Evolutionary conservation across 2,113 vertebrate species (phyloP).

Genomic region (Cololabis saira): DNA sequence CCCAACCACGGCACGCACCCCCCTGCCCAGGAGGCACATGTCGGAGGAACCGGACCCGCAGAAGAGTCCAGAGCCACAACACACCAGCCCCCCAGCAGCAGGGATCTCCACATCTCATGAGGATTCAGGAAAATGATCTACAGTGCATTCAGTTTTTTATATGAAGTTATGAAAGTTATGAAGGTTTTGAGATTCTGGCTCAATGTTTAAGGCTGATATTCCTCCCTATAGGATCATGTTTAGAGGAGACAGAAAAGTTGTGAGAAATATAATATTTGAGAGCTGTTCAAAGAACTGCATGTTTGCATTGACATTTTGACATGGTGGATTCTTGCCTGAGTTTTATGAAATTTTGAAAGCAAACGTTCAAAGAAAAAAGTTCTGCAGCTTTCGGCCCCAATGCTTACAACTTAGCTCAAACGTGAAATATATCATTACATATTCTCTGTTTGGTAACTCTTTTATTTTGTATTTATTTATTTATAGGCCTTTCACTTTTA

Average conservation of each 20-base stretch:
- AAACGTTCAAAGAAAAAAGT: constrained; percentile 19
- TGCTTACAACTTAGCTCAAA: background rate
- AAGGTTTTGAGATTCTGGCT: constrained; percentile 13
- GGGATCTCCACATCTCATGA: too few relatives aligned
- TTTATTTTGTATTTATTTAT: too few relatives aligned
- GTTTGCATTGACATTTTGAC: constrained; percentile 25
- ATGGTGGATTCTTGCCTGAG: constrained; percentile 26
- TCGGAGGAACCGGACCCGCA: too few relatives aligned
- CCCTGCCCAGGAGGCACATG: too few relatives aligned
- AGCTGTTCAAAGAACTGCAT: constrained; percentile 12
- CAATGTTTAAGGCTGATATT: background rate
- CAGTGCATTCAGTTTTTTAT: constrained; percentile 5
- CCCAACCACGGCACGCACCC: too few relatives aligned
- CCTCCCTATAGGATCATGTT: background rate
- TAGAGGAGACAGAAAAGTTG: constrained; percentile 14
- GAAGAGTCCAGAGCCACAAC: too few relatives aligned
- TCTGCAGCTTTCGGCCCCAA: background rate
- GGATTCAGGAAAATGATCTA: constrained; percentile 2
- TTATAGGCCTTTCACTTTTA: too few relatives aligned
- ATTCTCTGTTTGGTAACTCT: too few relatives aligned
- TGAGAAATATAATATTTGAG: constrained; percentile 13
- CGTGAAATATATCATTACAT: too few relatives aligned
- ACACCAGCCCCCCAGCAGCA: too few relatives aligned
- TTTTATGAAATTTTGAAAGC: constrained; percentile 29
- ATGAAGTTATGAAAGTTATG: too few relatives aligned